Percentiles rank a stretch among this genome's conserved stretches.
These are phyloP conservation scores for Polia nebulosa DNA, from an alignment of 2,888 invertebrate species.

Conservation along the genomic window DNA sequence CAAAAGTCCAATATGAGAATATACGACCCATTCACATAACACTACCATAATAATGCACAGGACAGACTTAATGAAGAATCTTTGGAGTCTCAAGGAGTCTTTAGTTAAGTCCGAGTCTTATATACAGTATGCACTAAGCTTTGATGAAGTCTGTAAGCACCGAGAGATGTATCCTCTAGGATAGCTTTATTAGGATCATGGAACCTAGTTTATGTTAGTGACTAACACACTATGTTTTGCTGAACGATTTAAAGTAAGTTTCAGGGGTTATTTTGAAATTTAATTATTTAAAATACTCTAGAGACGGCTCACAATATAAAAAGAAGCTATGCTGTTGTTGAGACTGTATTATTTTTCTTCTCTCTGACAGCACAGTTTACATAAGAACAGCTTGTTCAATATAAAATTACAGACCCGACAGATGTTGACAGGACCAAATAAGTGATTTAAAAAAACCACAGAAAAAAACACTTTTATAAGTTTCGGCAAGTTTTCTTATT, in stretches of 20 bases:
- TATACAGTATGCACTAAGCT: slow-evolving; percentile 45
- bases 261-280: not conserved
- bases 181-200: slow-evolving; percentile 19
- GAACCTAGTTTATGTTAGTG: not conserved
- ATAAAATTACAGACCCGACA: too few relatives aligned
- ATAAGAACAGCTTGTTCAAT: too few relatives aligned
- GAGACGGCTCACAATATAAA: too few relatives aligned
- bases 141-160: slow-evolving; percentile 39
- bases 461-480: too few relatives aligned
- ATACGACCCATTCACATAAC: slow-evolving; percentile 17
- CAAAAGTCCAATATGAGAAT: slow-evolving; percentile 21
- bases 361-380: too few relatives aligned
- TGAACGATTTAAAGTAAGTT: not conserved
- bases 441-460: too few relatives aligned
- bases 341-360: too few relatives aligned
- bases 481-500: too few relatives aligned
- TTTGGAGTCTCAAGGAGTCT: slow-evolving; percentile 30
- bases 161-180: slow-evolving; percentile 8
- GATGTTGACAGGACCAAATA: too few relatives aligned
- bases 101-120: slow-evolving; percentile 49
- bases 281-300: not conserved
- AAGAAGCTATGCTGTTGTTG: too few relatives aligned
- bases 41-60: slow-evolving; percentile 28
- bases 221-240: not conserved
- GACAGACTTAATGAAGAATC: slow-evolving; percentile 46